Conservation (phyloP, 1,140 invertebrate genomes). For the Parapsyche elsis region DNA sequence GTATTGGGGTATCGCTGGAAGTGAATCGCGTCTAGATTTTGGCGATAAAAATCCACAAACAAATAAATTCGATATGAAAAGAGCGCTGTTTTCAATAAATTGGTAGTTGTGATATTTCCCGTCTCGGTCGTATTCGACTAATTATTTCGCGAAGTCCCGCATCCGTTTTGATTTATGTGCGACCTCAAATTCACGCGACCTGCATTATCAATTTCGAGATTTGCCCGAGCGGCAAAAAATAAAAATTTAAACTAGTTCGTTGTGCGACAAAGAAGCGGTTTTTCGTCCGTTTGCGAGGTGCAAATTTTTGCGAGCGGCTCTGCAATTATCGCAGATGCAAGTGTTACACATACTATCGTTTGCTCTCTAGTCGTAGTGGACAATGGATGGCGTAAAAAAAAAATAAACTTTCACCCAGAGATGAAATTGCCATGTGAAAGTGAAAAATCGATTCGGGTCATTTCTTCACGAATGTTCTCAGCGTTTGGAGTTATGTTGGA, state of each 20-base stretch:
- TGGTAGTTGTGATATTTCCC: no score
- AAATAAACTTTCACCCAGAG: constrained; percentile 15
- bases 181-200: constrained; percentile 7
- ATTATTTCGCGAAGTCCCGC: background rate
- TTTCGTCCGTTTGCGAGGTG: no score
- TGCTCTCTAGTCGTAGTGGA: background rate
- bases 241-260: no score
- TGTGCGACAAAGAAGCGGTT: no score
- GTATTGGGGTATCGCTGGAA: no score
- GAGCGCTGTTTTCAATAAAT: no score
- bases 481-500: background rate
- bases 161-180: constrained; percentile 21
- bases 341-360: background rate
- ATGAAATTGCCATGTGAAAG: constrained; percentile 25
- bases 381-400: background rate
- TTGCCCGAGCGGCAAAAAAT: background rate
- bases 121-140: no score
- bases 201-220: constrained; percentile 19
- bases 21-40: no score
- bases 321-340: no score
- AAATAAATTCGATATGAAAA: no score
- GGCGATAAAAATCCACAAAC: no score
- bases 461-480: constrained; percentile 15
- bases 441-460: constrained; percentile 24
- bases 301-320: no score